A percentile compares a stretch with the other conserved stretches of the same genome.
phyloP scores from a whole-genome alignment of 2,888 invertebrate species.

The Syrista parreyssii region DNA sequence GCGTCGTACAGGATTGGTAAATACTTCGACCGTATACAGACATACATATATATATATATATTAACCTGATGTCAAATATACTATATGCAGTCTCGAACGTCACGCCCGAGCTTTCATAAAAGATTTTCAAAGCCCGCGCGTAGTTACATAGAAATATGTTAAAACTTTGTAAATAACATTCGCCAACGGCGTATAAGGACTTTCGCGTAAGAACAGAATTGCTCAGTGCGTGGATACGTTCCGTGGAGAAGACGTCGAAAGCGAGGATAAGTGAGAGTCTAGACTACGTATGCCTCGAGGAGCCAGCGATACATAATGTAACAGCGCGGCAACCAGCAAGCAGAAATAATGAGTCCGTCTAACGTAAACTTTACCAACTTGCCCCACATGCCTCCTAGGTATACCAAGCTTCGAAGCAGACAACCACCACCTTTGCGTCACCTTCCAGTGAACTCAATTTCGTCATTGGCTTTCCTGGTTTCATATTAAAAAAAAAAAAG shows the following conservation, averaged over 20 bases:
- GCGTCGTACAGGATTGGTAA: not conserved
- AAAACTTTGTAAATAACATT: not conserved
- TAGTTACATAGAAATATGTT: not conserved
- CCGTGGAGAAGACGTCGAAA: conserved; percentile 49
- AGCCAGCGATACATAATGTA: conserved; percentile 51
- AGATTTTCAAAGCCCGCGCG: not conserved
- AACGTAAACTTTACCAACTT: not conserved
- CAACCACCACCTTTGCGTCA: not conserved
- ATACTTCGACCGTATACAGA: not conserved
- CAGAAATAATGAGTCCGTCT: conserved; percentile 60
- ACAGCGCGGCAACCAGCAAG: conserved; percentile 51
- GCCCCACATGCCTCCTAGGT: not conserved
- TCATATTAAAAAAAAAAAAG: not conserved
- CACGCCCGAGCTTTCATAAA: not conserved
- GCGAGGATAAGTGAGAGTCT: conserved; percentile 57
- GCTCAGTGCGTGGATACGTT: conserved; percentile 38
- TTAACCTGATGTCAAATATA: not conserved
- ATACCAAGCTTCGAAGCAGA: not conserved
- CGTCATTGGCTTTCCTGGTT: not conserved
- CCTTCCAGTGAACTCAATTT: not conserved
- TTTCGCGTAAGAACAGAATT: not conserved
- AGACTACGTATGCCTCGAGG: not conserved
- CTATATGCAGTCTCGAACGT: no score
- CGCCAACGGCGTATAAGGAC: not conserved
- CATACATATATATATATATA: not conserved